These are phyloP conservation scores for Lordiphosa mommai DNA, from an alignment of 1,140 invertebrate genomes.

Conservation along the genomic window DNA sequence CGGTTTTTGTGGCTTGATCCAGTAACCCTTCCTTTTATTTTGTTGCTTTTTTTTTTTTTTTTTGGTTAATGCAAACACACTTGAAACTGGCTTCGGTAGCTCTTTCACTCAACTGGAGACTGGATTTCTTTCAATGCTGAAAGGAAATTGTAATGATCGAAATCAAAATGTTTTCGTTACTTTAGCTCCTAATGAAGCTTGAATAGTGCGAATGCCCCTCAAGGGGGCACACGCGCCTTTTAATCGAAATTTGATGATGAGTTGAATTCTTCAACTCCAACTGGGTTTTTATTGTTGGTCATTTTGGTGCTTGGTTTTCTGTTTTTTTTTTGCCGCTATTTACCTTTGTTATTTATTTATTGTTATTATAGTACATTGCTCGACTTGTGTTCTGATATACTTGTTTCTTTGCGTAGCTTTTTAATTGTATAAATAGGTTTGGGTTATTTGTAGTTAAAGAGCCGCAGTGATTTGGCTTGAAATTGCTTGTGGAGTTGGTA, in stretches of 20 bases:
- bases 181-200: constrained; percentile 76
- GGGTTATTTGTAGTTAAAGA: constrained; percentile 10
- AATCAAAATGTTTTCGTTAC: constrained; percentile 78
- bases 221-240: constrained; percentile 57
- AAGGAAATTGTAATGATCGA: constrained; percentile 77
- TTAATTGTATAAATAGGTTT: constrained; percentile 62
- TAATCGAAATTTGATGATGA: constrained; percentile 78
- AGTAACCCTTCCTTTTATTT: constrained; percentile 55
- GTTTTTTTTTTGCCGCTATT: constrained; percentile 46
- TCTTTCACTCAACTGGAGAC: constrained; percentile 46
- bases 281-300: constrained; percentile 47
- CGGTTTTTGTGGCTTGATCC: constrained; percentile 60
- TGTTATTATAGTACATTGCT: constrained; percentile 69
- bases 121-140: constrained; percentile 28
- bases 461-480: constrained; percentile 49
- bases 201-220: constrained; percentile 73
- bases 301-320: constrained; percentile 35
- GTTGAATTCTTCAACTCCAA: constrained; percentile 33
- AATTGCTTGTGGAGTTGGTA: constrained; percentile 16
- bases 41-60: neutral
- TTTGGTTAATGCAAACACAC: constrained; percentile 14
- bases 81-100: constrained; percentile 59
- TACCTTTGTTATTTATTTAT: constrained; percentile 76
- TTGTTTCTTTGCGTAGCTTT: constrained; percentile 15
- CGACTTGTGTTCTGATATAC: constrained; percentile 46